Evolutionary conservation across 2,888 invertebrate genomes (phyloP).

Genomic region (Calephelis perditalis): DNA sequence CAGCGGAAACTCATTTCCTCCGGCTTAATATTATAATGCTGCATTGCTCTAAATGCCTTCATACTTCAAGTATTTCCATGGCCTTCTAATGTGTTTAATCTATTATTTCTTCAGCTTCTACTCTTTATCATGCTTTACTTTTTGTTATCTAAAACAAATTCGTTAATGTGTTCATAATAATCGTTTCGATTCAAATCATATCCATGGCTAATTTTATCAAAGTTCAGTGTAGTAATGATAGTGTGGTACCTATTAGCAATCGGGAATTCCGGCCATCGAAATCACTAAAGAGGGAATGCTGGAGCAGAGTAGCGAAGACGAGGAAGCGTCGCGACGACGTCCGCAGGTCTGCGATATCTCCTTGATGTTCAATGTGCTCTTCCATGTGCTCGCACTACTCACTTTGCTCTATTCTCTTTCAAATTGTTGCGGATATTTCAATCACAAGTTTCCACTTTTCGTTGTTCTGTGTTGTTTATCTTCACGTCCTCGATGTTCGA

Average conservation of each 20-base stretch:
- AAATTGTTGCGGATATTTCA: constrained; percentile 60
- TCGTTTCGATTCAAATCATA: constrained; percentile 42
- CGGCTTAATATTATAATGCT: constrained; percentile 48
- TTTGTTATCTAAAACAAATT: constrained; percentile 20
- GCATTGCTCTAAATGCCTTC: constrained; percentile 47
- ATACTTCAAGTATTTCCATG: constrained; percentile 33
- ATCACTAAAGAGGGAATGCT: constrained; percentile 87
- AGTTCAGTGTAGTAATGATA: constrained; percentile 58
- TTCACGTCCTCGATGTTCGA: constrained; percentile 65
- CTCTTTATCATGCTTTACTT: constrained; percentile 32
- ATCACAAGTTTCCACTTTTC: constrained; percentile 71
- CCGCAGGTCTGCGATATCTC: constrained; percentile 75
- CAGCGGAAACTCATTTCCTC: constrained; percentile 54
- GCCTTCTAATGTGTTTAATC: constrained; percentile 24
- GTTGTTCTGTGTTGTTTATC: constrained; percentile 72
- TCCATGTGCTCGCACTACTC: constrained; percentile 72
- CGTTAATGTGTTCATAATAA: constrained; percentile 23
- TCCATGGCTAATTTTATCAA: constrained; percentile 44
- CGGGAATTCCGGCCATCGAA: constrained; percentile 82
- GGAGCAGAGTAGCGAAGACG: constrained; percentile 83
- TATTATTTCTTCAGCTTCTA: constrained; percentile 25
- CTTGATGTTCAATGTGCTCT: constrained; percentile 73
- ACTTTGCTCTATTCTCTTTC: constrained; percentile 68
- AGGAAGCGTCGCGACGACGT: constrained; percentile 66
- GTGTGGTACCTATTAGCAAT: constrained; percentile 71